Evolutionary conservation across 2,888 invertebrate species (phyloP).

Genomic region (Nomada hirtipes): DNA sequence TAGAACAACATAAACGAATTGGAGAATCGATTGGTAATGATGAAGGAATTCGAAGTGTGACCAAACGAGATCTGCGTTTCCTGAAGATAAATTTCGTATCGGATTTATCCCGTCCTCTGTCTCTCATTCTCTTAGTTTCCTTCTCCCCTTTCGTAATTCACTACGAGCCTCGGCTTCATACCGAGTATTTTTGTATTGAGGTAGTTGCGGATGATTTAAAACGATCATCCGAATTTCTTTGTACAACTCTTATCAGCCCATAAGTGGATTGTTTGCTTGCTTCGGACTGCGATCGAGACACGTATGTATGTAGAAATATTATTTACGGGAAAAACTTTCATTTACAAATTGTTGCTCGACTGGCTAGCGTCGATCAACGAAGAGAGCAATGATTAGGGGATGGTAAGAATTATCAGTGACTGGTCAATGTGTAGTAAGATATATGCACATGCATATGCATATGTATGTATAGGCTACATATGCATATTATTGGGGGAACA

Average conservation of each 20-base stretch:
- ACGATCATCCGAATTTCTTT: conserved; percentile 53
- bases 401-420: conserved; percentile 50
- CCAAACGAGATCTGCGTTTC: conserved; percentile 29
- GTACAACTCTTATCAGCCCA: conserved; percentile 51
- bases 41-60: conserved; percentile 40
- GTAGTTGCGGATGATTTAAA: conserved; percentile 53
- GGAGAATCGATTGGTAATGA: conserved; percentile 12
- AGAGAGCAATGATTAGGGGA: conserved; percentile 42
- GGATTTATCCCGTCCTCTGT: not conserved
- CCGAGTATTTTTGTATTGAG: conserved; percentile 53
- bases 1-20: conserved; percentile 40
- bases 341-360: conserved; percentile 44
- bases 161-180: conserved; percentile 62
- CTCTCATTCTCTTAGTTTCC: not conserved
- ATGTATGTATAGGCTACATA: conserved; percentile 52
- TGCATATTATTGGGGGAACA: conserved; percentile 57
- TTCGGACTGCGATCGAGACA: conserved; percentile 31
- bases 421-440: conserved; percentile 41
- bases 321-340: conserved; percentile 39
- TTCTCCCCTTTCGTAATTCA: conserved; percentile 26
- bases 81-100: conserved; percentile 34
- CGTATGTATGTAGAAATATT: conserved; percentile 58
- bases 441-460: conserved; percentile 69
- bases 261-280: conserved; percentile 31
- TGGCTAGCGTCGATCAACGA: conserved; percentile 43